These are phyloP conservation scores for Listronotus bonariensis DNA, from an alignment of 1,140 invertebrate species.

Conservation along the genomic window DNA sequence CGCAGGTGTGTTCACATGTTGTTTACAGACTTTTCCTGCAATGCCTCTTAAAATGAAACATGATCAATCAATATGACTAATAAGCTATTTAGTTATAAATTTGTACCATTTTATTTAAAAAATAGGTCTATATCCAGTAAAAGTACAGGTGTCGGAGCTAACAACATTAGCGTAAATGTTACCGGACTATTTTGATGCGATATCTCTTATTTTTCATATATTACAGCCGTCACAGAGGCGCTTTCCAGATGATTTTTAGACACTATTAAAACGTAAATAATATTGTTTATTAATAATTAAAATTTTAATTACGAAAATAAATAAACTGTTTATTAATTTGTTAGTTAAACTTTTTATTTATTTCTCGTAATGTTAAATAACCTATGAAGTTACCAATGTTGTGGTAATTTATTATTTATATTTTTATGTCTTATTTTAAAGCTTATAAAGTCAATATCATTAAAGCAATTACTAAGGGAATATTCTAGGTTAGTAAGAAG, in stretches of 20 bases:
- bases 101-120: not conserved
- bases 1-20: not conserved
- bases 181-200: not conserved
- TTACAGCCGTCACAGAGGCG: conserved; percentile 7
- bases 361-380: too few relatives aligned
- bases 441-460: too few relatives aligned
- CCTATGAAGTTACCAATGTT: too few relatives aligned
- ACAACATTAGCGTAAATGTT: conserved; percentile 1
- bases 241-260: not conserved
- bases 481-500: too few relatives aligned
- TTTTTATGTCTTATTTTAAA: too few relatives aligned
- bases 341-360: too few relatives aligned
- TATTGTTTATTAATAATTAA: conserved; percentile 1
- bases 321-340: not conserved
- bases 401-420: too few relatives aligned
- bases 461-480: too few relatives aligned
- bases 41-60: too few relatives aligned
- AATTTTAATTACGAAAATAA: not conserved
- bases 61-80: too few relatives aligned
- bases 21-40: too few relatives aligned
- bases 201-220: not conserved
- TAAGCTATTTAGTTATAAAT: too few relatives aligned
- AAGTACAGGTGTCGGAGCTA: not conserved
- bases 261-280: conserved; percentile 5
- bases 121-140: not conserved